Evolutionary conservation across 2,888 invertebrate genomes (phyloP).

Genomic region (Odontothrips loti): DNA sequence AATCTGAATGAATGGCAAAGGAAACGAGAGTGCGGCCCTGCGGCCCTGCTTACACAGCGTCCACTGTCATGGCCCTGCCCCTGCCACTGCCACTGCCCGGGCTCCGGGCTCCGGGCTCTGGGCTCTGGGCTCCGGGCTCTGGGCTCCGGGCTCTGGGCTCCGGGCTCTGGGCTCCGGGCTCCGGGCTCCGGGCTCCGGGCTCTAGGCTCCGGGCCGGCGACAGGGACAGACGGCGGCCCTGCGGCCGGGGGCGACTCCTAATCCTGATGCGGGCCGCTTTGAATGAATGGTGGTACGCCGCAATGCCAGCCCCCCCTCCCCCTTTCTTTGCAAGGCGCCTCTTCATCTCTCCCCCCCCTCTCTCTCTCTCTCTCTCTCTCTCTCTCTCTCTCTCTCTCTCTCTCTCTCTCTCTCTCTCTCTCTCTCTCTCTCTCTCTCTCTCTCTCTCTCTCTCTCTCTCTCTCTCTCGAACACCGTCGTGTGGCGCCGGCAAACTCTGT

Average conservation of each 20-base stretch:
- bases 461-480: conserved; percentile 1
- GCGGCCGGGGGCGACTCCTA: neutral
- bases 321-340: too few species aligned
- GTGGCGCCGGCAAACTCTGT: conserved; percentile 11
- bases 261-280: neutral
- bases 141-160: too few species aligned
- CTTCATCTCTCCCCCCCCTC: neutral
- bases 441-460: neutral
- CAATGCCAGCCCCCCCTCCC: neutral
- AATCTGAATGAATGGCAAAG: too few species aligned
- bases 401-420: neutral
- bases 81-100: too few species aligned
- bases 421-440: neutral
- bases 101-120: too few species aligned
- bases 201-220: too few species aligned
- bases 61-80: too few species aligned
- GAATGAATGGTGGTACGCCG: neutral
- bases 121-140: too few species aligned
- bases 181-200: too few species aligned
- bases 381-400: neutral
- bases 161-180: too few species aligned
- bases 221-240: neutral
- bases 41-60: too few species aligned
- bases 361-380: neutral
- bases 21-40: too few species aligned